Base-by-base conservation (phyloP, 2,797 vertebrate genomes). In the Podargus strigoides region DNA sequence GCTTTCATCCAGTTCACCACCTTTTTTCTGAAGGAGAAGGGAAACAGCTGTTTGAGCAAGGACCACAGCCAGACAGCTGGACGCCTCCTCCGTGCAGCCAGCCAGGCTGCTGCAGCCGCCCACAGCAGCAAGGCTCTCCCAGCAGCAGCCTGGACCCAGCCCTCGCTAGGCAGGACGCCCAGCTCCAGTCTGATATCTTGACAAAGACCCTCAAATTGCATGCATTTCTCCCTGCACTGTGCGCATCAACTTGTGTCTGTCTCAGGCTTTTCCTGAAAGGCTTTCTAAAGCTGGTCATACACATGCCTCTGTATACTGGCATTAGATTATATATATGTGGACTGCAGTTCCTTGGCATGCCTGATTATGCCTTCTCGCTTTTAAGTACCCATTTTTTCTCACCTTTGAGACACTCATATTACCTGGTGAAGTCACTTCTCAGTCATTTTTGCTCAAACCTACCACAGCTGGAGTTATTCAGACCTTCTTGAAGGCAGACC, bases 31-130 rank as follows among this genome's bases (percentile, higher is more conserved):
- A 62, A 89, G 77, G 84, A 96, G 92, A 95, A 87, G 60, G 89
- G 91, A 96, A 96, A 92, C 96, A 96, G 96, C 96, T 96, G 96
- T 95, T 96, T 24, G 81, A 91, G 84, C 22, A 16, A 77, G 93
- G 91, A 56, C 20, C 72, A 30, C 75, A 92, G 96, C 81, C 96
- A 96, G 94, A 89, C 92, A 96, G 95, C 95, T 96, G 96, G 96
- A 94, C 52, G 44, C 95, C 87, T 66, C 41, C 34, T 19, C 68
- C 0, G 1, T 42, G 80, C 86, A 94, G 94, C 66, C 93, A 81
- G 85, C 80, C 76, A 77, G 90, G 76, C 94, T 91, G 91, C 87
- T 58, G 70, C 81, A 73, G 85, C 89, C 4, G 1, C 76, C 94
- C 2, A 3, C 87, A 47, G 82, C 2, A 0, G 30, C 8, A 2